Base-by-base conservation (phyloP, 1,140 invertebrate genomes). In the Drosophila tsacasi region DNA sequence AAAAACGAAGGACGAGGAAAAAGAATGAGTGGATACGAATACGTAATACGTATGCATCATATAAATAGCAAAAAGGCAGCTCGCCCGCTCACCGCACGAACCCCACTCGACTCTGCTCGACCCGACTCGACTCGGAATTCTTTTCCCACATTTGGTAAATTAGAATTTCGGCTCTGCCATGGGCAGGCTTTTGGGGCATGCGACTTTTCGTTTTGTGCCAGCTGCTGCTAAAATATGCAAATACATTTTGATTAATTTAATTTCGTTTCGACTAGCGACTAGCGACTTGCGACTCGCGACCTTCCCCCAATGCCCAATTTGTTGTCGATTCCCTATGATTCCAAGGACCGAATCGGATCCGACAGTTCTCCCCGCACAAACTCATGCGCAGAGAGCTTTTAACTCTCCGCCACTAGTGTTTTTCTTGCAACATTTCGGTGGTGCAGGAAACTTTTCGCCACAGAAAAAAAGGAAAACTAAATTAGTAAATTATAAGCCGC, bases 401-500 rank as follows among this genome's bases (percentile, higher is more conserved):
- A 57, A 35, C 63, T 49, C 42, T 21, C 39, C 37, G 12, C 25
- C 32, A 15, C 39, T 19, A 9, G n/a, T 47, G 27, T 62, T 79
- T 78, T 85, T 65, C 84, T 84, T 79, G 83, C 83, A 83, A 80
- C 65, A 80, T 86, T 89, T 74, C 58, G 57, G 73, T 37, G 75
- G 74, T 47, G 64, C 27, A 32, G n/a, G 42, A 78, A 78, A 52
- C 67, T 78, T 61, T 78, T 42, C 27, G 35, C 69, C 67, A 17
- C 54, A 30, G 40, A 72, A 49, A 72, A 77, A 78, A 32, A 8
- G 25, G 50, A 52, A 79, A 86, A 90, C 75, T 64, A 90, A 90
- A 90, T 90, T 91, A 90, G 85, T 90, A 90, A 90, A 90, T 90
- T 90, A 90, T 90, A 90, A 90, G 85, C 85, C 86, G 85, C 85